These are phyloP conservation scores for Sebastolobus alascanus DNA, from an alignment of 2,797 vertebrate species.

Conservation along the genomic window DNA sequence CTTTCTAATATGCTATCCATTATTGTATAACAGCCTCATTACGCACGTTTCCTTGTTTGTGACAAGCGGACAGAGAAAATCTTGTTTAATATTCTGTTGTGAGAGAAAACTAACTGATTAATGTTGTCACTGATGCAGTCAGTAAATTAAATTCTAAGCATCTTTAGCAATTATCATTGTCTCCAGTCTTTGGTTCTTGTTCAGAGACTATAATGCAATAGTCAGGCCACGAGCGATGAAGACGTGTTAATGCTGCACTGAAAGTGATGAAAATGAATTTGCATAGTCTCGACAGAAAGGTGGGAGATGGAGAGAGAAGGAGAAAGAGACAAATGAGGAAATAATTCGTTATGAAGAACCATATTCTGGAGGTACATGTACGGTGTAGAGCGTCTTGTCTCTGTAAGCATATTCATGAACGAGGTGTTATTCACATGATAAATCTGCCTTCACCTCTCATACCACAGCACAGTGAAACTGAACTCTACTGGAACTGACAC, in stretches of 20 bases:
- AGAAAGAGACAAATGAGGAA: conserved; percentile 11
- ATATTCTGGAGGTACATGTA: not conserved
- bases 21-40: not conserved
- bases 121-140: not conserved
- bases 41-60: not conserved
- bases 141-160: not conserved
- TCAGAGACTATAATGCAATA: not conserved
- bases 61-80: not conserved
- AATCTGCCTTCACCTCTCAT: not conserved
- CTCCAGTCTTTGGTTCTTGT: not conserved
- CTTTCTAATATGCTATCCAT: not conserved
- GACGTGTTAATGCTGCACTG: not conserved
- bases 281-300: not conserved
- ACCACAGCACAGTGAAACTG: not conserved
- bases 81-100: not conserved
- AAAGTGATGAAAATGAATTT: not conserved
- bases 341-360: not conserved
- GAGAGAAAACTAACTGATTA: not conserved
- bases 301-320: not conserved
- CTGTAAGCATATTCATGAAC: not conserved
- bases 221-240: not conserved
- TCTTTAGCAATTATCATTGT: not conserved
- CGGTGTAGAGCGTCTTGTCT: not conserved
- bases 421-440: not conserved
- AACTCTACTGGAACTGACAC: not conserved